Evolutionary conservation across 2,888 invertebrate species (phyloP).

Genomic region (Pseudanteris insignis): DNA sequence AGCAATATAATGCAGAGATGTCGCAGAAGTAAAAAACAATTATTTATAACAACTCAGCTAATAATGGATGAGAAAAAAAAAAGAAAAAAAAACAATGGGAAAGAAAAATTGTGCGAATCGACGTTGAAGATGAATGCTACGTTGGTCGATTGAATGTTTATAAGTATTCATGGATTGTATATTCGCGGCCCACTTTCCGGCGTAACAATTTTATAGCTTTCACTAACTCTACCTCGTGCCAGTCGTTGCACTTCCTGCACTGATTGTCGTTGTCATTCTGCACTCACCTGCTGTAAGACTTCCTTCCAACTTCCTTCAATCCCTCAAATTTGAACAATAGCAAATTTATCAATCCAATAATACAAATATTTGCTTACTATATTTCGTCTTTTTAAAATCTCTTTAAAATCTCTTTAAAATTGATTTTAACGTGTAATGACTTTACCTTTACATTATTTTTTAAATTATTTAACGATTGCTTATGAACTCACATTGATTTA

Average conservation of each 20-base stretch:
- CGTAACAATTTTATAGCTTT: constrained; percentile 56
- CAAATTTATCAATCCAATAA: too few relatives aligned
- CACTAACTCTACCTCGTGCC: constrained; percentile 59
- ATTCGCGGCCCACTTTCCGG: constrained; percentile 60
- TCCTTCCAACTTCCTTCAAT: constrained; percentile 12
- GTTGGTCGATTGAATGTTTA: constrained; percentile 52
- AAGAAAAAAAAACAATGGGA: constrained; percentile 23
- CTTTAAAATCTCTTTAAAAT: too few relatives aligned
- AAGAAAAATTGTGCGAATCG: constrained; percentile 41
- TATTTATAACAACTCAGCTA: constrained; percentile 4
- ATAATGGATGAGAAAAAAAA: too few relatives aligned
- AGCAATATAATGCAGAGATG: too few relatives aligned
- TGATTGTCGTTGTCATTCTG: constrained; percentile 58
- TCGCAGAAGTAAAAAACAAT: too few relatives aligned
- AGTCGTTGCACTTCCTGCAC: constrained; percentile 65
- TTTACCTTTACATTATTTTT: too few relatives aligned
- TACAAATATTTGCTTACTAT: too few relatives aligned
- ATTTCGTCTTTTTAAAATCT: too few relatives aligned
- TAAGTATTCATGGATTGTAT: constrained; percentile 47
- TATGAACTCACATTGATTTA: too few relatives aligned
- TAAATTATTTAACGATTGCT: too few relatives aligned
- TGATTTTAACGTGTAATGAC: too few relatives aligned
- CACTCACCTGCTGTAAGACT: constrained; percentile 29
- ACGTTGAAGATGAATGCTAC: constrained; percentile 50
- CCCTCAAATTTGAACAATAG: too few relatives aligned